Evolutionary conservation across 2,113 vertebrate species (phyloP).

Genomic region (Anser brachyrhynchus): DNA sequence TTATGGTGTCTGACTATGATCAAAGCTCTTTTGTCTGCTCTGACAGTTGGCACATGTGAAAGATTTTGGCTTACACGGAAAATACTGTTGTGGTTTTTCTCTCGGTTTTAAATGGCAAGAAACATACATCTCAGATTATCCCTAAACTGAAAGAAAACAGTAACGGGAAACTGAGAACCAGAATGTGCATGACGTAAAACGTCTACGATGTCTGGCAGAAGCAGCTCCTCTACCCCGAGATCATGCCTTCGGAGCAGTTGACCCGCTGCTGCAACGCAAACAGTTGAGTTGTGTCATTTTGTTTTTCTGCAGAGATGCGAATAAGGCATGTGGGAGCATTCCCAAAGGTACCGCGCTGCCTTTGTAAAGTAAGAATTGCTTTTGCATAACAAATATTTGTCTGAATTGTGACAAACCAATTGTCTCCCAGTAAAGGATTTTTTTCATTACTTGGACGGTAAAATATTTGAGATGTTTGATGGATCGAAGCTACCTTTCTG

Average conservation of each 20-base stretch:
- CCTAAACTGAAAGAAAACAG: slow-evolving; percentile 61
- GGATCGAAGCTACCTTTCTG: not conserved
- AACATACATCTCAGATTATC: slow-evolving; percentile 27
- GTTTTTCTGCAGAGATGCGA: not conserved
- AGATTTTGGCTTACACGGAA: slow-evolving; percentile 62
- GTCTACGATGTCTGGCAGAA: slow-evolving; percentile 37
- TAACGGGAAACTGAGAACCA: slow-evolving; percentile 38
- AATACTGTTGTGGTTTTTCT: slow-evolving; percentile 65
- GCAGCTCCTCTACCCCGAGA: not conserved
- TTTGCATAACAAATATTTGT: slow-evolving; percentile 43
- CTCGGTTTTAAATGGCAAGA: slow-evolving; percentile 60
- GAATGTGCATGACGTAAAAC: slow-evolving; percentile 25
- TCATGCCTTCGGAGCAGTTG: not conserved
- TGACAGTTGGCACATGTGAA: slow-evolving; percentile 64
- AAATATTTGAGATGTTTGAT: not conserved
- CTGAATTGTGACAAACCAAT: slow-evolving; percentile 21
- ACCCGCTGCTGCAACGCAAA: not conserved
- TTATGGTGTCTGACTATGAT: slow-evolving; percentile 69
- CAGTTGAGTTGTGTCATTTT: not conserved
- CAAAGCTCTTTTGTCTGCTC: slow-evolving; percentile 71
- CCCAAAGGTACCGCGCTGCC: not conserved
- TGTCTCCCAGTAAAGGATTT: not conserved
- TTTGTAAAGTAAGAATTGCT: slow-evolving; percentile 6
- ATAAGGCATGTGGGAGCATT: not conserved
- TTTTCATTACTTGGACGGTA: not conserved